Conservation (phyloP, 2,113 vertebrate species). For the Edolisoma coerulescens region DNA sequence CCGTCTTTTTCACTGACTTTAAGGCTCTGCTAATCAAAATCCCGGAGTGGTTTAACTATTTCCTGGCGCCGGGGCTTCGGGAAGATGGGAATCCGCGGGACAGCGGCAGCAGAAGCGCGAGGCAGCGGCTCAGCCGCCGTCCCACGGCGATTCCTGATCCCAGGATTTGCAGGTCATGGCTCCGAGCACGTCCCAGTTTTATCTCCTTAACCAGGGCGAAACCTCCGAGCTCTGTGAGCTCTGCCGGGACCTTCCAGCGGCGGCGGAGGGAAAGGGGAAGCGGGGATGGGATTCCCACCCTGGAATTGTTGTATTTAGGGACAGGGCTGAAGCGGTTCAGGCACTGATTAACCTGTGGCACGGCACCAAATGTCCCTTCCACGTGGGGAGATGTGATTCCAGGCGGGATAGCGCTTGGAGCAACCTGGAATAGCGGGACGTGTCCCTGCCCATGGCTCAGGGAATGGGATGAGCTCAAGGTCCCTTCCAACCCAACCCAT, state of each 20-base stretch:
- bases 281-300: not conserved
- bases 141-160: not conserved
- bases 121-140: not conserved
- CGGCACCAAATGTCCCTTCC: not conserved
- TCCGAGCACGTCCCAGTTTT: accelerated
- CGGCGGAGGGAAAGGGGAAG: not conserved
- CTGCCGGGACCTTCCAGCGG: not conserved
- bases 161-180: not conserved
- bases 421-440: not conserved
- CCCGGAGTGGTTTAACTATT: constrained; percentile 64
- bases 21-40: constrained; percentile 71
- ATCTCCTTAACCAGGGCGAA: not conserved
- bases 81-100: not conserved
- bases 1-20: constrained; percentile 61
- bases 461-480: not conserved
- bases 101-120: not conserved
- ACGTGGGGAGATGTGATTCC: accelerated
- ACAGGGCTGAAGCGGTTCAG: not conserved
- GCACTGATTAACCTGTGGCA: accelerated
- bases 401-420: not conserved
- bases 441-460: not conserved
- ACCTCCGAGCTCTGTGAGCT: not conserved
- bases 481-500: not conserved
- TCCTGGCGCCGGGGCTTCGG: constrained; percentile 7
- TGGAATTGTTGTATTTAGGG: accelerated